These are phyloP conservation scores for Pristionchus exspectatus DNA, from an alignment of 2,888 invertebrate genomes.

Conservation along the genomic window DNA sequence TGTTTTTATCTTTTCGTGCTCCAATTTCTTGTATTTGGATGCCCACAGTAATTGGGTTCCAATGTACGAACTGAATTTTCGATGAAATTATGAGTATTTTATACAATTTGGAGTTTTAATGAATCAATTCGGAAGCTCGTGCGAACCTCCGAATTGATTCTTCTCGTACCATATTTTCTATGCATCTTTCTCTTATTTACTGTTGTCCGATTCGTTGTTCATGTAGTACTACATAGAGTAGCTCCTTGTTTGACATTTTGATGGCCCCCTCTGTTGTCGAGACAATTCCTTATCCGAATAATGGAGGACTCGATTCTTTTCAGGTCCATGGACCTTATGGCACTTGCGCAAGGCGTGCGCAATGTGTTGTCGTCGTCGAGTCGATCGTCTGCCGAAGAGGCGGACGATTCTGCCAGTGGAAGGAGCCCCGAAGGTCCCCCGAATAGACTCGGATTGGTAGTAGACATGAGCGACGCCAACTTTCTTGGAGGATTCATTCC, in stretches of 20 bases:
- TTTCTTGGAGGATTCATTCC: conserved; percentile 75
- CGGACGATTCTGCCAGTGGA: not conserved
- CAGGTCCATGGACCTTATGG: conserved; percentile 46
- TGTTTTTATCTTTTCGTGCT: not conserved
- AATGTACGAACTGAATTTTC: not conserved
- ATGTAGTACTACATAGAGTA: not conserved
- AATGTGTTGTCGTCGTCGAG: conserved; percentile 44
- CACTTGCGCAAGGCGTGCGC: conserved; percentile 50
- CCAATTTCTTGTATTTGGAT: not conserved
- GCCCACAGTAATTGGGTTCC: no score
- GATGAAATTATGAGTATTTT: no score
- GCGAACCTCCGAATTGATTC: not conserved
- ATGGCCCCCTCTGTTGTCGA: not conserved
- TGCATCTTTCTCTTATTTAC: not conserved
- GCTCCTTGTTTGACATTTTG: not conserved
- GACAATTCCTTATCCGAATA: not conserved
- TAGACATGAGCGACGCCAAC: conserved; percentile 73
- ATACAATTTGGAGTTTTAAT: not conserved
- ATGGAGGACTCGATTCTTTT: not conserved
- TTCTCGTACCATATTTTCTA: not conserved
- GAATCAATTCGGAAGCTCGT: conserved; percentile 51
- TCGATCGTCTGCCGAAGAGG: conserved; percentile 51
- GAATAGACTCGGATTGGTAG: conserved; percentile 71
- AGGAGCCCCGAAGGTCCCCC: conserved; percentile 1
- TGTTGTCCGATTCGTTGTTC: not conserved